Evolutionary conservation across 2,888 invertebrate species (phyloP).

Genomic region (Heliconius erato): DNA sequence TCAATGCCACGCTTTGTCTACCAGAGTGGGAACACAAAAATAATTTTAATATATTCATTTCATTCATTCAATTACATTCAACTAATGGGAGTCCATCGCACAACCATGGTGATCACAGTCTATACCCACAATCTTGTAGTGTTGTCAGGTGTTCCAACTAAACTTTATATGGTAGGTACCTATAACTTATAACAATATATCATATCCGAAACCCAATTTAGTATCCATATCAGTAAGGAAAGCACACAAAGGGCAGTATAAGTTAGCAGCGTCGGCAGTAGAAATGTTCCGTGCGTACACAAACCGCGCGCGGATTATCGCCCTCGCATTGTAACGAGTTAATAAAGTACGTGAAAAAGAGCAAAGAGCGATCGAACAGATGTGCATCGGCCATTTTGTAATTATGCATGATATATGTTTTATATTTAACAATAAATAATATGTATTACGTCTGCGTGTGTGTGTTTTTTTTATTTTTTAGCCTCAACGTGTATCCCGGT

Average conservation of each 20-base stretch:
- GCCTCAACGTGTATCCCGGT: too few relatives aligned
- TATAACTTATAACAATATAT: background rate
- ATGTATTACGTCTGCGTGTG: background rate
- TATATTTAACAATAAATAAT: background rate
- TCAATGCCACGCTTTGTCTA: background rate
- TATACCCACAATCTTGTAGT: too few relatives aligned
- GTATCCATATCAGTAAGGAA: constrained; percentile 11
- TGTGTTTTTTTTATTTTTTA: background rate
- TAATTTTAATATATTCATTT: background rate
- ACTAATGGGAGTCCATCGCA: too few relatives aligned
- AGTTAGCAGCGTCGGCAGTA: constrained; percentile 9
- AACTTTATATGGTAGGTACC: background rate
- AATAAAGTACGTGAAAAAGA: constrained; percentile 59
- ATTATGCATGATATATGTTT: constrained; percentile 31
- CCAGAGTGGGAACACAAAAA: background rate
- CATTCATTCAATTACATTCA: too few relatives aligned
- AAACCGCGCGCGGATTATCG: constrained; percentile 52
- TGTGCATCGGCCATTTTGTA: constrained; percentile 51
- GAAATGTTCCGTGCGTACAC: constrained; percentile 45
- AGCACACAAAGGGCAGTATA: constrained; percentile 7
- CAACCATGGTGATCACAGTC: too few relatives aligned
- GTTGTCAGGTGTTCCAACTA: too few relatives aligned
- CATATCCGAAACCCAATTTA: background rate
- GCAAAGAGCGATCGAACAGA: constrained; percentile 57
- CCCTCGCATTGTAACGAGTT: constrained; percentile 54